Percentiles rank a stretch among this genome's conserved stretches.
phyloP scores from a whole-genome alignment of 2,888 invertebrate species.

The Eutolmus rufibarbis region DNA sequence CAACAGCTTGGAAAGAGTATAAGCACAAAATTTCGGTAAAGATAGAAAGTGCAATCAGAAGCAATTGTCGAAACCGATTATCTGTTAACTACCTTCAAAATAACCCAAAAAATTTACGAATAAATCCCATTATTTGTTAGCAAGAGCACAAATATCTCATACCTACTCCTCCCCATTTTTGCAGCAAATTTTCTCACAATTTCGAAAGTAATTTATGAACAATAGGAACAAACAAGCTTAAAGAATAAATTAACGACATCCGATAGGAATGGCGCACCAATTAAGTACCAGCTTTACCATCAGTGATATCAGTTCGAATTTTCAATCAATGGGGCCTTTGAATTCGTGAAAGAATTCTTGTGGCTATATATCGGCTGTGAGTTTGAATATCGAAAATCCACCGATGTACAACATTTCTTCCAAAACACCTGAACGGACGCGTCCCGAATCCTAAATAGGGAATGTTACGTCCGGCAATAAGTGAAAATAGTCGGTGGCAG shows the following conservation, averaged over 20 bases:
- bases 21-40: background rate
- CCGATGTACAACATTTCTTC: background rate
- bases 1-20: background rate
- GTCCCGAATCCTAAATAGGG: slow-evolving; percentile 38
- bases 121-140: background rate
- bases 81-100: background rate
- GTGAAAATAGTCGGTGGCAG: slow-evolving; percentile 17
- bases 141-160: background rate
- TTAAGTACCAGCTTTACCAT: background rate
- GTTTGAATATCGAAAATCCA: background rate
- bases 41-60: background rate
- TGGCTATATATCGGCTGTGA: background rate
- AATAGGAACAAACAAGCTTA: background rate
- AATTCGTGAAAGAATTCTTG: slow-evolving; percentile 36
- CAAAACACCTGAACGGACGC: slow-evolving; percentile 25
- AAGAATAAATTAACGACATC: slow-evolving; percentile 1
- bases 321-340: slow-evolving; percentile 9
- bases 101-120: background rate
- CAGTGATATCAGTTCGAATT: slow-evolving; percentile 17
- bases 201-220: background rate
- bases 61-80: background rate
- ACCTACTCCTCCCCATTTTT: background rate
- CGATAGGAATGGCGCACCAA: background rate
- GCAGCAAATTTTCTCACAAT: background rate
- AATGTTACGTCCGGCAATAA: slow-evolving; percentile 14